Percentiles rank a stretch among this genome's conserved stretches.
phyloP scores from a whole-genome alignment of 2,888 invertebrate species.

The Tetanocera ferruginea region DNA sequence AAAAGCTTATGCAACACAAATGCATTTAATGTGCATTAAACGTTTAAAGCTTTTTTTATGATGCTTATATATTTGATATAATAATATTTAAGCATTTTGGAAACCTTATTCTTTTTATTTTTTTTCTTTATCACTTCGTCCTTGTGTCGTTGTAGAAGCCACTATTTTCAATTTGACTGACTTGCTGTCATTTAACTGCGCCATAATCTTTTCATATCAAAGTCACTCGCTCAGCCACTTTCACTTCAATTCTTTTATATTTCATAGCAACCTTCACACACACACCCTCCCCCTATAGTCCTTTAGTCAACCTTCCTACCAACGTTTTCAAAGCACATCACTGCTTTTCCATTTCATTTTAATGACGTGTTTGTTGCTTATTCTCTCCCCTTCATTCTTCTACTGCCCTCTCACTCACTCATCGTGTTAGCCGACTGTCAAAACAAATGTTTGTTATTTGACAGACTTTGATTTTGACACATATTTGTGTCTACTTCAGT shows the following conservation, averaged over 20 bases:
- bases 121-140: neutral
- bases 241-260: neutral
- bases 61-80: too few species aligned
- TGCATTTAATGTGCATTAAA: neutral
- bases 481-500: neutral
- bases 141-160: neutral
- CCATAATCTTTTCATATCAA: neutral
- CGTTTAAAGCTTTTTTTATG: neutral
- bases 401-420: neutral
- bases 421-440: neutral
- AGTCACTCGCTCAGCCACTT: neutral
- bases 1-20: neutral
- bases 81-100: too few species aligned
- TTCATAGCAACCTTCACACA: neutral
- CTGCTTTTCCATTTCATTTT: neutral
- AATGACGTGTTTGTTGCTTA: neutral
- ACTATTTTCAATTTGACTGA: neutral
- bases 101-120: neutral
- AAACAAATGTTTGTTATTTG: conserved; percentile 15
- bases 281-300: neutral
- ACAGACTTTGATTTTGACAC: conserved; percentile 26
- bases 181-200: too few species aligned
- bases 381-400: neutral
- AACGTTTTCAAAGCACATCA: neutral
- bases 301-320: neutral